Evolutionary conservation across 1,140 invertebrate genomes (phyloP).

Genomic region (Amphibalanus amphitrite): DNA sequence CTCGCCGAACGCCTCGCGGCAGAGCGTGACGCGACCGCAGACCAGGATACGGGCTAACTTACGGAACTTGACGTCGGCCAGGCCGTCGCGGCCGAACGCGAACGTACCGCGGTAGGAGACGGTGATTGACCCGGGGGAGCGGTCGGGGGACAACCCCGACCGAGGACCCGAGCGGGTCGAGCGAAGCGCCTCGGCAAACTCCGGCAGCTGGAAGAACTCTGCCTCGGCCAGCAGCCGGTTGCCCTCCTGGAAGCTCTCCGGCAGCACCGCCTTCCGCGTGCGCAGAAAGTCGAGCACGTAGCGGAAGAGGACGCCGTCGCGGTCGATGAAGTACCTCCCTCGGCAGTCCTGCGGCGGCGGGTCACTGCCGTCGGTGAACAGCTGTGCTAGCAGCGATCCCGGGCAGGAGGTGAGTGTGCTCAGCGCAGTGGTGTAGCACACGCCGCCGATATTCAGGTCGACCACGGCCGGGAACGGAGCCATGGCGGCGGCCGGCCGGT

Average conservation of each 20-base stretch:
- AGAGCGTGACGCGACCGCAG: slow-evolving; percentile 77
- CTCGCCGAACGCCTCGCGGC: slow-evolving; percentile 89
- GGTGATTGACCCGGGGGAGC: slow-evolving; percentile 58
- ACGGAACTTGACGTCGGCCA: slow-evolving; percentile 96
- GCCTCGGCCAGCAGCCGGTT: slow-evolving; percentile 79
- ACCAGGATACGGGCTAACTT: slow-evolving; percentile 93
- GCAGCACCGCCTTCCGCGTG: slow-evolving; percentile 70
- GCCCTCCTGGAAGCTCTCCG: slow-evolving; percentile 87
- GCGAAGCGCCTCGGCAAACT: slow-evolving; percentile 36
- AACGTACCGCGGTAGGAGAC: slow-evolving; percentile 98
- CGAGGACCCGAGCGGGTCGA: not conserved
- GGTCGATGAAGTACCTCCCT: slow-evolving; percentile 85
- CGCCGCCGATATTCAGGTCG: slow-evolving; percentile 79
- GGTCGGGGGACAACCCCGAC: slow-evolving; percentile 9
- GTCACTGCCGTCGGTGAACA: slow-evolving; percentile 41
- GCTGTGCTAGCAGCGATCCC: slow-evolving; percentile 48
- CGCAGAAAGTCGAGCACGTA: slow-evolving; percentile 91
- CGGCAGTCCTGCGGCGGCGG: slow-evolving; percentile 56
- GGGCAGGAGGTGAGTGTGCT: slow-evolving; percentile 53
- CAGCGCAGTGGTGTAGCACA: slow-evolving; percentile 67
- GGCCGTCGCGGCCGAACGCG: slow-evolving; percentile 92
- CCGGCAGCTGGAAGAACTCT: slow-evolving; percentile 57
- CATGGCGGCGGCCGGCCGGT: not conserved
- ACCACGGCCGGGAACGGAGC: slow-evolving; percentile 32
- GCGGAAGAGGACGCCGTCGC: slow-evolving; percentile 94